These are phyloP conservation scores for Dipodomys stephensi DNA, from an alignment of 2,113 vertebrate species.

Conservation along the genomic window DNA sequence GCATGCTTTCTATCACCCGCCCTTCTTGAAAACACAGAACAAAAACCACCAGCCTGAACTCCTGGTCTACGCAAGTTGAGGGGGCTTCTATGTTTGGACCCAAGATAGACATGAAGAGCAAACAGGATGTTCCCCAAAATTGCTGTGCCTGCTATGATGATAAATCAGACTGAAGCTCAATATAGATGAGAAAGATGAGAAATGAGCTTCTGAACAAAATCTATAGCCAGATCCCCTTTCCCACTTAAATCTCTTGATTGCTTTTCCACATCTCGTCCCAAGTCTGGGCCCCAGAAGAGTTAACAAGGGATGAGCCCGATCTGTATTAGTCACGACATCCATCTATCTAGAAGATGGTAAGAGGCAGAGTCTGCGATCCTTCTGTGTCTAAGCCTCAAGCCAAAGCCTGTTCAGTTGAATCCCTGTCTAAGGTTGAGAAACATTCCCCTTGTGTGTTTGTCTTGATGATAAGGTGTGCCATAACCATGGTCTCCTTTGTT, in stretches of 20 bases:
- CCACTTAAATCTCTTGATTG: accelerated
- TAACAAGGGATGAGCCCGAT: neutral
- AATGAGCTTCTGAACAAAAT: neutral
- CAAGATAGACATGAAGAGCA: neutral
- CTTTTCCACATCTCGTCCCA: neutral
- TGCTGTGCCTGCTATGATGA: neutral
- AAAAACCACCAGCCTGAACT: neutral
- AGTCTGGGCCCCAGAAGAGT: neutral
- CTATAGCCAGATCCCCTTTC: accelerated
- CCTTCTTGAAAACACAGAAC: neutral
- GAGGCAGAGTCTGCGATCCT: too few relatives aligned
- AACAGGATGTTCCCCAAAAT: accelerated
- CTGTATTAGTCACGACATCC: neutral
- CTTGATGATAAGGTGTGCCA: neutral
- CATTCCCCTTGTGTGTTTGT: accelerated
- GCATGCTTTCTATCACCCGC: accelerated
- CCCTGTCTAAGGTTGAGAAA: neutral
- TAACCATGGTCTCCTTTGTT: neutral
- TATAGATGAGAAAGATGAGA: neutral
- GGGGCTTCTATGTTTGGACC: neutral
- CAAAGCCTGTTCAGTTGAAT: neutral
- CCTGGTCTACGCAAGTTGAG: neutral
- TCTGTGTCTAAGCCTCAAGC: accelerated
- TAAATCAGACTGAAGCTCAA: neutral
- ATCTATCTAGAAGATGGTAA: neutral